Evolutionary conservation across 2,797 vertebrate species (phyloP).

Genomic region (Setipinna tenuifilis): DNA sequence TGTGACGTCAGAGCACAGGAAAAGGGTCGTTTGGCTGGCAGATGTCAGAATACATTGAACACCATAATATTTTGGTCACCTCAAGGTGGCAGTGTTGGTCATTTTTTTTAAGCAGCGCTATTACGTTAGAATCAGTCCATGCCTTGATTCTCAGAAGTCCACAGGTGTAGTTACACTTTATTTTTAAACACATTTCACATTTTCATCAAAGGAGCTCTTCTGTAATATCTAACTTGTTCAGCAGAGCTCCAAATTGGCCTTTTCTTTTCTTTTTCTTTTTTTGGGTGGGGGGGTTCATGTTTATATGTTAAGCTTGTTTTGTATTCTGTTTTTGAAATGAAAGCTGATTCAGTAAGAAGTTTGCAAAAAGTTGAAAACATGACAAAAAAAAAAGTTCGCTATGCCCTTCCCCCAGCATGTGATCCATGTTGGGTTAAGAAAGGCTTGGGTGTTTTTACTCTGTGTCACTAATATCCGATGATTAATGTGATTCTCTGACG

Average conservation of each 20-base stretch:
- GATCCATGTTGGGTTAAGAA: neutral
- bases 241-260: neutral
- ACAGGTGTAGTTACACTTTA: neutral
- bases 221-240: neutral
- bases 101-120: neutral
- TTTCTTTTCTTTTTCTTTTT: neutral
- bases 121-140: neutral
- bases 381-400: neutral
- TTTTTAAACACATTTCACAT: neutral
- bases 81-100: neutral
- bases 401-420: neutral
- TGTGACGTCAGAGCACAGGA: neutral
- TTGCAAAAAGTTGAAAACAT: neutral
- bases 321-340: neutral
- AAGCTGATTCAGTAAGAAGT: neutral
- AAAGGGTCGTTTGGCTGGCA: neutral
- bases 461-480: neutral
- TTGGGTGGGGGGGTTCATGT: neutral
- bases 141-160: neutral
- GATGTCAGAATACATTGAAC: neutral
- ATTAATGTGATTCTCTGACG: neutral
- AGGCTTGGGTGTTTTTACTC: neutral
- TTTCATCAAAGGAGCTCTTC: neutral
- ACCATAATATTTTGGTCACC: neutral
- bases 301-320: neutral